phyloP scores from a whole-genome alignment of 2,888 invertebrate species.

The Spicauda simplicius region DNA sequence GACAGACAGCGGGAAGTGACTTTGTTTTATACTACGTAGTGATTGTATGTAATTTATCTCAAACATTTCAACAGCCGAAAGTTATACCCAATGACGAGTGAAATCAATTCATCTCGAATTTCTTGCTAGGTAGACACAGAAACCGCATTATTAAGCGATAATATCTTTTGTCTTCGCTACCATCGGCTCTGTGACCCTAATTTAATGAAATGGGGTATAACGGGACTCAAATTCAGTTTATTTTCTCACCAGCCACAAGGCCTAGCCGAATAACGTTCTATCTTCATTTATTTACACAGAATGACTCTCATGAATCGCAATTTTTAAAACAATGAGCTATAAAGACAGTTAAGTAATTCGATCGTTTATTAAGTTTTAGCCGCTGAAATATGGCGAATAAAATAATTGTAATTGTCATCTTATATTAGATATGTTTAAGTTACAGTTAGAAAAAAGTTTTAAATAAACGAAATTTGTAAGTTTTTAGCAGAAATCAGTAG shows the following conservation, averaged over 20 bases:
- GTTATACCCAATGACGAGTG: not conserved
- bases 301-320: constrained; percentile 47
- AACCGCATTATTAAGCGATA: constrained; percentile 12
- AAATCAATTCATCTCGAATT: constrained; percentile 11
- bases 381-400: not conserved
- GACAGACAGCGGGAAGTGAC: too few relatives aligned
- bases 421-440: too few relatives aligned
- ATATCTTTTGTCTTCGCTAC: constrained; percentile 19
- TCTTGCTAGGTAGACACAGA: not conserved
- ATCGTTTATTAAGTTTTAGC: constrained; percentile 22
- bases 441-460: too few relatives aligned
- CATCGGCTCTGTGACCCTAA: constrained; percentile 6
- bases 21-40: too few relatives aligned
- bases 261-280: constrained; percentile 40
- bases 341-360: constrained; percentile 54
- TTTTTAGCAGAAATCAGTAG: too few relatives aligned
- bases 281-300: constrained; percentile 49
- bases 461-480: too few relatives aligned
- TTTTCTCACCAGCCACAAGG: constrained; percentile 47
- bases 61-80: too few relatives aligned
- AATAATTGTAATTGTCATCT: too few relatives aligned
- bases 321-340: constrained; percentile 64
- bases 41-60: too few relatives aligned
- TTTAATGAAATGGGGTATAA: constrained; percentile 8
- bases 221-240: constrained; percentile 43